phyloP scores from a whole-genome alignment of 2,888 invertebrate genomes.

The Micropterix aruncella region DNA sequence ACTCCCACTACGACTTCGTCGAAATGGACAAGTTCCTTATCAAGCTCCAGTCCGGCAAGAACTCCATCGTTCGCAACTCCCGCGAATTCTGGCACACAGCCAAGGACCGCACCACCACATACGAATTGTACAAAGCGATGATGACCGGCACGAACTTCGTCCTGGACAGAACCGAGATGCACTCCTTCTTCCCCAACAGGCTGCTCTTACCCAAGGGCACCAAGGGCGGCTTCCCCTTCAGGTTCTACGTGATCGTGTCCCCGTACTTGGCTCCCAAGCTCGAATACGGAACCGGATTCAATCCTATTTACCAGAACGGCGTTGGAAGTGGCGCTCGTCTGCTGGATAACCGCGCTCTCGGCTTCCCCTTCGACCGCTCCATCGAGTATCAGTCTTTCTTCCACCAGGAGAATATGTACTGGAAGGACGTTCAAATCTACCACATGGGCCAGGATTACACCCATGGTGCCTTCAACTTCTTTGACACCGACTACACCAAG shows the following conservation, averaged over 20 bases:
- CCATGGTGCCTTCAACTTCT: not conserved
- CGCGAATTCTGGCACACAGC: constrained; percentile 49
- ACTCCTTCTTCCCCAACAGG: constrained; percentile 41
- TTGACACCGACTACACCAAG: too few species aligned
- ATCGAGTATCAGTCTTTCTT: constrained; percentile 21
- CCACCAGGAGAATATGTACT: constrained; percentile 15
- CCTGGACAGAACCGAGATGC: constrained; percentile 26
- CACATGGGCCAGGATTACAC: constrained; percentile 15
- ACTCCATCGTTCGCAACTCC: constrained; percentile 52
- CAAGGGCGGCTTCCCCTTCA: constrained; percentile 35
- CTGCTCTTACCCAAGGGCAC: constrained; percentile 41
- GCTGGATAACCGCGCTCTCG: constrained; percentile 28
- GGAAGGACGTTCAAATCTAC: constrained; percentile 17
- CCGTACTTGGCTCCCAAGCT: constrained; percentile 20
- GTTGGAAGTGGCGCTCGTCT: constrained; percentile 23
- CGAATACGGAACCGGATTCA: constrained; percentile 18
- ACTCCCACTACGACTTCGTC: constrained; percentile 30
- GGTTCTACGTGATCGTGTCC: constrained; percentile 36
- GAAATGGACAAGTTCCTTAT: constrained; percentile 40
- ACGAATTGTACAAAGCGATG: constrained; percentile 47
- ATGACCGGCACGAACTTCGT: constrained; percentile 34
- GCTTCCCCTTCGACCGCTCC: constrained; percentile 30
- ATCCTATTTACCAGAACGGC: constrained; percentile 26
- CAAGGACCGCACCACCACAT: constrained; percentile 50
- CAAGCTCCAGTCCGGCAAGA: constrained; percentile 49